These are phyloP conservation scores for Pemphredon lugubris DNA, from an alignment of 2,888 invertebrate species.

Conservation along the genomic window DNA sequence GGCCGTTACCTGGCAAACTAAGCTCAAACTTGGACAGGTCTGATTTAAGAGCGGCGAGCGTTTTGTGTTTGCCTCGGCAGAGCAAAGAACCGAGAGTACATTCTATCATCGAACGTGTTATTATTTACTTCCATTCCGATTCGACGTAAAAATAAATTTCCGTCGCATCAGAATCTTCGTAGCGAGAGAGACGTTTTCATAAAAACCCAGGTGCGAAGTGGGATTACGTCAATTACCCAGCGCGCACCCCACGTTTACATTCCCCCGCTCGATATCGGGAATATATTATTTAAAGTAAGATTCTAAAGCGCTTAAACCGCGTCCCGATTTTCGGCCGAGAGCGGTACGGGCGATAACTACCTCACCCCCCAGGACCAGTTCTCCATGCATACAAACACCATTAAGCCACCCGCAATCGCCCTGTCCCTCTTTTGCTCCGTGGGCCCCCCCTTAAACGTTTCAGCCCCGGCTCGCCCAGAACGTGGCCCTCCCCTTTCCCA, in stretches of 20 bases:
- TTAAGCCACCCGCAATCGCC: slow-evolving; percentile 83
- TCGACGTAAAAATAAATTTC: no score
- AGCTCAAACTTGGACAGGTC: no score
- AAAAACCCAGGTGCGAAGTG: no score
- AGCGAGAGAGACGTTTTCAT: no score
- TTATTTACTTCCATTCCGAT: no score
- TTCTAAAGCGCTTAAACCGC: slow-evolving; percentile 66
- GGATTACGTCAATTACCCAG: neutral
- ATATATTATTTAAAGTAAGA: slow-evolving; percentile 27
- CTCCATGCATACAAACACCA: slow-evolving; percentile 79
- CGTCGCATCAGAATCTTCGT: no score
- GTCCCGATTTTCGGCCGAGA: slow-evolving; percentile 58
- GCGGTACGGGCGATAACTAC: slow-evolving; percentile 62
- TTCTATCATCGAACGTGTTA: no score
- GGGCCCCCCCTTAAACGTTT: slow-evolving; percentile 59
- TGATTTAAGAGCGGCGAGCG: no score
- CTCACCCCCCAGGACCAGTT: slow-evolving; percentile 69
- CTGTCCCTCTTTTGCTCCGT: slow-evolving; percentile 77
- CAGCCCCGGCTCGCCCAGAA: slow-evolving; percentile 54
- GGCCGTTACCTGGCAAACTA: no score
- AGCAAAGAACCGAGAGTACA: no score
- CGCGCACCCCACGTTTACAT: no score
- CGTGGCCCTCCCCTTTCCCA: slow-evolving; percentile 37
- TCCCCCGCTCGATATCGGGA: neutral
- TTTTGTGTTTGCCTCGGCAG: no score